These are phyloP conservation scores for Dendroctonus valens DNA, from an alignment of 1,140 invertebrate species.

Conservation along the genomic window DNA sequence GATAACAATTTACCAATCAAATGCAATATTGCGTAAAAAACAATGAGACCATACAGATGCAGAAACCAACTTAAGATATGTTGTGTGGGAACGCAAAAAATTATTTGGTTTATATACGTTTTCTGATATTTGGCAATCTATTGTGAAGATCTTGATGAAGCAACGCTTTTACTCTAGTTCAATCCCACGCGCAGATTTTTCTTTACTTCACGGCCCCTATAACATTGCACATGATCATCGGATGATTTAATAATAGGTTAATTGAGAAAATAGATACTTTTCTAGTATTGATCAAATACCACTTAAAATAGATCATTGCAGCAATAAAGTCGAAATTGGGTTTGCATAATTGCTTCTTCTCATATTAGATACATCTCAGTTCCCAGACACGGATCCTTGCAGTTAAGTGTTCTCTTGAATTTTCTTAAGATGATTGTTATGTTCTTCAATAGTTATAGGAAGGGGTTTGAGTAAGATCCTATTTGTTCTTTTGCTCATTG, in stretches of 20 bases:
- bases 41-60: slow-evolving; percentile 18
- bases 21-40: slow-evolving; percentile 11
- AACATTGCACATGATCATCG: slow-evolving; percentile 17
- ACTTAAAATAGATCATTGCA: too few relatives aligned
- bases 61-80: not conserved
- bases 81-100: slow-evolving; percentile 34
- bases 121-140: slow-evolving; percentile 44
- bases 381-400: too few relatives aligned
- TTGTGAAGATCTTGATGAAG: slow-evolving; percentile 44
- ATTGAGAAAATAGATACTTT: not conserved
- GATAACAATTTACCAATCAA: slow-evolving; percentile 4
- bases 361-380: too few relatives aligned
- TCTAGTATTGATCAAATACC: too few relatives aligned
- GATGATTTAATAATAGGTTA: slow-evolving; percentile 21
- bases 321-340: too few relatives aligned
- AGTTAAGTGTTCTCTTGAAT: too few relatives aligned
- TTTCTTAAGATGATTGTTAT: too few relatives aligned
- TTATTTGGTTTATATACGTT: slow-evolving; percentile 47
- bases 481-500: too few relatives aligned
- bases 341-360: too few relatives aligned
- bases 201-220: not conserved
- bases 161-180: slow-evolving; percentile 43
- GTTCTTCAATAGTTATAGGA: too few relatives aligned
- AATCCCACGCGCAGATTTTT: slow-evolving; percentile 38
- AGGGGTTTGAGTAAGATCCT: too few relatives aligned